A percentile compares a stretch with the other conserved stretches of the same genome.
Evolutionary conservation across 2,113 vertebrate species (phyloP).

Genomic region (Prolemur simus): DNA sequence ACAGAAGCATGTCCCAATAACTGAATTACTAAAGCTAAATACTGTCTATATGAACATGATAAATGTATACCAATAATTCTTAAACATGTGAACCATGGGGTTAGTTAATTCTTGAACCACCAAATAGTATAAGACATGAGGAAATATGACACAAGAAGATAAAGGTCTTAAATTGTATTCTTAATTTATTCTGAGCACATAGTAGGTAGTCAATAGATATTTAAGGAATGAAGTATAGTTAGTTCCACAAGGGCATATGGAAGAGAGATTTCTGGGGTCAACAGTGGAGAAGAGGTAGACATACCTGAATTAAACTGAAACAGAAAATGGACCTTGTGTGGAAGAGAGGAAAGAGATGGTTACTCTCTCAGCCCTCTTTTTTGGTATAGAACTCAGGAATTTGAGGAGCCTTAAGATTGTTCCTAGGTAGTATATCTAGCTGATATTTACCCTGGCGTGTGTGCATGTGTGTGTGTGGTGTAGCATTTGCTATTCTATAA

Average conservation of each 20-base stretch:
- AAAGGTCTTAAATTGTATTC: not conserved
- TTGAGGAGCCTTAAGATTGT: not conserved
- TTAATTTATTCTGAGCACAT: not conserved
- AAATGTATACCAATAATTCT: not conserved
- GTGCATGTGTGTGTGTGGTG: not conserved
- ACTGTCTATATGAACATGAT: not conserved
- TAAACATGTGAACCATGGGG: not conserved
- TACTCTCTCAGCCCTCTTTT: not conserved
- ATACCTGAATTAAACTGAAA: not conserved
- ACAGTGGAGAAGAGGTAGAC: not conserved
- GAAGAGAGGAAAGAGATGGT: not conserved
- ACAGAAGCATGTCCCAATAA: not conserved
- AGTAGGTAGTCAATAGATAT: not conserved
- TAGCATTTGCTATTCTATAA: not conserved
- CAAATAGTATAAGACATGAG: not conserved
- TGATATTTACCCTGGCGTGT: not conserved
- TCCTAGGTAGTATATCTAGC: not conserved
- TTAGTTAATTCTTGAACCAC: not conserved
- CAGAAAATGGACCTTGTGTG: not conserved
- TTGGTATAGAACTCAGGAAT: not conserved
- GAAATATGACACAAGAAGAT: not conserved
- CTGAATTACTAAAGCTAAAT: not conserved
- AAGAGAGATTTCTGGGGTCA: not conserved
- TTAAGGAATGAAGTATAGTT: not conserved
- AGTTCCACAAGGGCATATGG: not conserved